Conservation (phyloP, 2,888 invertebrate species). For the Taenaris catops region DNA sequence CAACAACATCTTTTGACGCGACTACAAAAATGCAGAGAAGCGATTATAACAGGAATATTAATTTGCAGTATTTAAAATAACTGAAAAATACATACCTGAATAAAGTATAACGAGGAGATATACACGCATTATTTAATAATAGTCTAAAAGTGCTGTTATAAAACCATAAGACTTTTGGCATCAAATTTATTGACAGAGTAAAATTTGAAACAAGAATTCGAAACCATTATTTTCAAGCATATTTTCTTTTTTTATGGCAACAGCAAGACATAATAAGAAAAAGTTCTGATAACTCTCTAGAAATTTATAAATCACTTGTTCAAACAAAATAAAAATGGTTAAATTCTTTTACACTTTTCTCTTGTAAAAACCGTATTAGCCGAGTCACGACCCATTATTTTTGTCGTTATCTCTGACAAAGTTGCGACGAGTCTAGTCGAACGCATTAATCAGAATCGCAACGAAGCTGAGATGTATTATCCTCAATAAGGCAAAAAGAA, state of each 20-base stretch:
- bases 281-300: slow-evolving; percentile 7
- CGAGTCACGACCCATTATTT: slow-evolving; percentile 75
- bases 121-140: slow-evolving; percentile 11
- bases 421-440: slow-evolving; percentile 59
- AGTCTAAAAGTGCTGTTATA: slow-evolving; percentile 2
- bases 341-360: slow-evolving; percentile 16
- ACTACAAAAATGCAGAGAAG: slow-evolving; percentile 30
- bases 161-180: slow-evolving; percentile 30
- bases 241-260: slow-evolving; percentile 3
- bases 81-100: slow-evolving; percentile 42
- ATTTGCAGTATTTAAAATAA: slow-evolving; percentile 1
- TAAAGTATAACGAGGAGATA: slow-evolving; percentile 32
- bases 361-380: slow-evolving; percentile 56
- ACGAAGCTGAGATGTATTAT: slow-evolving; percentile 70
- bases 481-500: slow-evolving; percentile 75
- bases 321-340: slow-evolving; percentile 14
- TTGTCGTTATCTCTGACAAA: slow-evolving; percentile 73
- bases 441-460: slow-evolving; percentile 76
- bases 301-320: slow-evolving; percentile 11
- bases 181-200: slow-evolving; percentile 40
- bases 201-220: slow-evolving; percentile 60
- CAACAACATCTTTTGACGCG: slow-evolving; percentile 35
- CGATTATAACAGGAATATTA: slow-evolving; percentile 2
- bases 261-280: slow-evolving; percentile 1
- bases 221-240: slow-evolving; percentile 20